Evolutionary conservation across 2,888 invertebrate genomes (phyloP), one percentile per base, ranked within the genome.

Genomic region (Himalopsyche kuldschensis): DNA sequence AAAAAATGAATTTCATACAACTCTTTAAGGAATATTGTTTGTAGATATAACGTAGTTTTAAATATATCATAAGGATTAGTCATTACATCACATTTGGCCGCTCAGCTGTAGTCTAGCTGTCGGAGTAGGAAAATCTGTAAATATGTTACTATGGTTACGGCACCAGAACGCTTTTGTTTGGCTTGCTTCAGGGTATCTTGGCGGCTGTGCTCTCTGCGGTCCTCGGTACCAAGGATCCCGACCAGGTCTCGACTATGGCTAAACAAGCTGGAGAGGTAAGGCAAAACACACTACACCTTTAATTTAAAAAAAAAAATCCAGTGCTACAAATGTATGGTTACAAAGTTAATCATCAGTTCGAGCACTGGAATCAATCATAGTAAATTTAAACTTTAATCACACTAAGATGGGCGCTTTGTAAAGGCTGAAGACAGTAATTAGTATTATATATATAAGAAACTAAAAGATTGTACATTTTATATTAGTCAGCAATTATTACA

Each of bases 251-350:
- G 93, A 95, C 95, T 92, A 96, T 97, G 96, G 97, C 97, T 92
- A 97, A 96, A 93, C 97, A 97, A 92, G 97, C 97, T 91, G 96
- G 97, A 92, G 97, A 97, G 97, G 97, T 97, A 95, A 94, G 96
- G 94, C 90, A 90, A 89, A 89, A 87, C 30, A 75, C 48, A 17
- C 55, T 78, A 27, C 78, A 81, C 78, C 82, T 77, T 30, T 41
- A 41, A n/a, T n/a, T 20, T 3, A 55, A 55, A 55, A 3, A 20
- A 3, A 3, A 6, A 41, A 41, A 41, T 11, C 41, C 41, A 41
- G 41, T 11, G 41, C 41, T 41, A 2, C 15, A 41, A 41, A 41
- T 41, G 41, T 41, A 15, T 41, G 41, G 41, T 11, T 11, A 6
- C 15, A 41, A 41, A 41, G 3, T 41, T 41, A 41, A 15, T 3